phyloP scores from a whole-genome alignment of 35 echinoderm and acorn worm genomes.

The Chiridota heheva region DNA sequence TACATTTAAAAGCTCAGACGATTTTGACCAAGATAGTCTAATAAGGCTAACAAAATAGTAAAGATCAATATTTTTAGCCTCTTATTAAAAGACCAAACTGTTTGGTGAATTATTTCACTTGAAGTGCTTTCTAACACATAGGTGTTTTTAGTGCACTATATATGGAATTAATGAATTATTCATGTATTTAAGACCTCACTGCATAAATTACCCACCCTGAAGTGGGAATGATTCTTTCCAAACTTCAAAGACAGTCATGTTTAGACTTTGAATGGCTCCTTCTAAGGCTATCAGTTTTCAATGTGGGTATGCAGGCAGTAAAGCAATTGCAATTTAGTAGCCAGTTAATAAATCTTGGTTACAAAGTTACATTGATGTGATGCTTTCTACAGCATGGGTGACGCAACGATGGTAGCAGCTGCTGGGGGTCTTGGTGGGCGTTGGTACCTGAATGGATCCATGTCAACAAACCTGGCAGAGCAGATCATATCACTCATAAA shows the following conservation, averaged over 20 bases:
- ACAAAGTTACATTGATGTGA: background rate
- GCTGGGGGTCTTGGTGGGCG: too few species aligned
- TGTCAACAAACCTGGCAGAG: conserved; percentile 86
- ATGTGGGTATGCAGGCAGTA: background rate
- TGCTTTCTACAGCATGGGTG: conserved; percentile 22
- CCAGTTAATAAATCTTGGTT: conserved; percentile 1
- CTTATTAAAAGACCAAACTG: too few species aligned
- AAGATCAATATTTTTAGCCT: too few species aligned
- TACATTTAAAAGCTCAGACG: too few species aligned
- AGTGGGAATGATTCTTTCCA: conserved; percentile 38
- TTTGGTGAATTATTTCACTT: too few species aligned
- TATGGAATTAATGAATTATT: too few species aligned
- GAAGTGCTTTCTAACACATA: too few species aligned
- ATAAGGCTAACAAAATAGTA: too few species aligned
- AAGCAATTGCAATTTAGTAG: background rate
- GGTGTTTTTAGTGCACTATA: too few species aligned
- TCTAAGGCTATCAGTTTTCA: background rate
- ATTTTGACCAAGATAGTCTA: too few species aligned
- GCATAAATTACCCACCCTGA: too few species aligned
- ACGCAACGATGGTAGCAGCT: background rate
- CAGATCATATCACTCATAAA: conserved; percentile 87
- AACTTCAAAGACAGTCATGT: conserved; percentile 41
- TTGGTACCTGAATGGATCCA: conserved; percentile 85
- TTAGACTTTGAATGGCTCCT: background rate
- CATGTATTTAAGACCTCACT: too few species aligned